A percentile compares a stretch with the other conserved stretches of the same genome.
Conservation (phyloP, 2,797 vertebrate species). For the Carduelis carduelis region DNA sequence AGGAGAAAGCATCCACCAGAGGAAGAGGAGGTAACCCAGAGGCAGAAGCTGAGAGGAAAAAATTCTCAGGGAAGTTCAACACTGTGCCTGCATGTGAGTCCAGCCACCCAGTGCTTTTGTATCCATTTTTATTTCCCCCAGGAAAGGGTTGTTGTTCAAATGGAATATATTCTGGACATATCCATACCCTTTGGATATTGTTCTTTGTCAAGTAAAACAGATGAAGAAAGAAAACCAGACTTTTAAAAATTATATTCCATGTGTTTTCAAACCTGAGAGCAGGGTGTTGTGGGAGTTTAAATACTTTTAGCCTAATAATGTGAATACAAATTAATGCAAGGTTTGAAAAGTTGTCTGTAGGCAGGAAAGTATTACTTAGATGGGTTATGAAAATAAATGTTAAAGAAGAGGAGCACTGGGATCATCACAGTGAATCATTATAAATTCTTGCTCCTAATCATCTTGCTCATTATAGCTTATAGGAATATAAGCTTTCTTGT, state of each 20-base stretch:
- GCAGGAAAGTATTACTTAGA: not conserved
- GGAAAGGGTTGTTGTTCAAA: not conserved
- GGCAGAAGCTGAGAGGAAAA: not conserved
- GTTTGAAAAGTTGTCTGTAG: not conserved
- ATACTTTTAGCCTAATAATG: not conserved
- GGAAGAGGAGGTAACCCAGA: constrained; percentile 6
- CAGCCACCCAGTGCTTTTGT: not conserved
- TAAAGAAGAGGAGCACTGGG: not conserved
- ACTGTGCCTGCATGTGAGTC: not conserved
- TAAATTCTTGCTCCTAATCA: not conserved
- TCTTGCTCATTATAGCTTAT: not conserved
- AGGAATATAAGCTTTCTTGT: not conserved
- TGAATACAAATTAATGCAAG: not conserved
- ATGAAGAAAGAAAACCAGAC: not conserved
- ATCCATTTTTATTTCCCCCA: not conserved
- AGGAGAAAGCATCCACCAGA: not conserved
- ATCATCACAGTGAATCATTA: not conserved
- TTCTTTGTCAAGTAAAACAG: not conserved
- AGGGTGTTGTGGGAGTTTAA: not conserved
- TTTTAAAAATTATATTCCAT: not conserved
- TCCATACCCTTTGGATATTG: not conserved
- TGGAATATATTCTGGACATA: not conserved
- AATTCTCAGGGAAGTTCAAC: not conserved
- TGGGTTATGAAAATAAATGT: not conserved
- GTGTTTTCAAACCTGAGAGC: not conserved